Base-by-base conservation (phyloP, 2,113 vertebrate genomes). In the Mirounga angustirostris region DNA sequence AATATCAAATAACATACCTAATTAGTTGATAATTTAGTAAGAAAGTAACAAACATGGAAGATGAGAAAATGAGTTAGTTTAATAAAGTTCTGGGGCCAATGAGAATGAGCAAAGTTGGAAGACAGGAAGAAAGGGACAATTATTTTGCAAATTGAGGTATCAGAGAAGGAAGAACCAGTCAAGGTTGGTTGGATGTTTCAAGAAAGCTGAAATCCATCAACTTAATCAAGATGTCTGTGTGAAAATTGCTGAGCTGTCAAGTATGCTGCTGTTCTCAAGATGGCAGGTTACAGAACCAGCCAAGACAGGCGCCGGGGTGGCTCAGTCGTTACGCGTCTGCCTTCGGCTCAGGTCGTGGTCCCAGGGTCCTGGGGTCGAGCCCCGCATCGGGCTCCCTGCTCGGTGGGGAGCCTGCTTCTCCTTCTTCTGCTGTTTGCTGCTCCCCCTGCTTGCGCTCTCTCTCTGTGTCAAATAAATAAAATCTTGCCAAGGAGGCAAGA, bases 71-170 rank as follows among this genome's bases (percentile, higher is more conserved):
- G 22, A 71, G 43, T 73, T 92, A 9, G 2, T 74, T 92, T 80
- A 67, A 81, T 14, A 81, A 92, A 94, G 30, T 76, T 61, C n/a
- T 69, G n/a, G 63, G 5, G 30, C 54, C 30, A 65, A 36, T 71
- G 18, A 95, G 46, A 90, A 65, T 15, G 26, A 91, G 16, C 21
- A 71, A 92, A 33, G 3, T 81, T 15, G 50, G 69, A 85, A 22
- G 43, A 81, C 2, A 7, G 40, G 86, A 90, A 90, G 11, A 15
- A 67, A 89, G 96, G 46, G 18, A 76, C 82, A 85, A 88, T 86
- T 69, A 76, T 83, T 94, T 54, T 73, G n/a, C 89, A 95, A 96
- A 83, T n/a, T 40, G 83, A 84, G 73, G 33, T 40, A 33, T 58
- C 85, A 85, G 83, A 74, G 26, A 88, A 80, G 16, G 13, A 21